A percentile compares a stretch with the other conserved stretches of the same genome.
Conservation (phyloP, 2,797 vertebrate genomes). For the Gymnothorax reevesii region DNA sequence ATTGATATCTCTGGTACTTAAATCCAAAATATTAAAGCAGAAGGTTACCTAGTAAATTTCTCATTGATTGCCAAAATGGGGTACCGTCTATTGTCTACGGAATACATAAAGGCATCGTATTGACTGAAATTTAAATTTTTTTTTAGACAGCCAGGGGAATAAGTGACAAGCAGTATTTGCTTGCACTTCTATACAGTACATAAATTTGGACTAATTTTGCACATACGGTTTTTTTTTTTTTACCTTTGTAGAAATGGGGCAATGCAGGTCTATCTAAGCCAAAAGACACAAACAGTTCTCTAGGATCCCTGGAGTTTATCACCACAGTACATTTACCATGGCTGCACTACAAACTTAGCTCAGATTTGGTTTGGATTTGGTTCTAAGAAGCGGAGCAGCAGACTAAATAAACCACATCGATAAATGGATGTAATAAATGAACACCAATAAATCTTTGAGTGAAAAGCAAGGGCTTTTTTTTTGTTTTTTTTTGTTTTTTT, state of each 20-base stretch:
- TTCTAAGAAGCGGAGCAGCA: not conserved
- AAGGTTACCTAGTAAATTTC: too few relatives aligned
- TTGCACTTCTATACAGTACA: not conserved
- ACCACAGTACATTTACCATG: not conserved
- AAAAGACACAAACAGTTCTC: not conserved
- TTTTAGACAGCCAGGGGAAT: too few relatives aligned
- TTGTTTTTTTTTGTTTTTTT: not conserved
- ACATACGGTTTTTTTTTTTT: not conserved
- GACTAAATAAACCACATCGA: conserved; percentile 12
- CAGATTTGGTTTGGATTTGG: conserved; percentile 18
- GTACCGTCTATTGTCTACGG: too few relatives aligned
- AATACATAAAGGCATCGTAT: too few relatives aligned
- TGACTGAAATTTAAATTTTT: too few relatives aligned
- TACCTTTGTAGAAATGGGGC: not conserved
- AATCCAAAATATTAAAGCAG: too few relatives aligned
- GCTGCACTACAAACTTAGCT: not conserved
- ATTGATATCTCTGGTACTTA: too few relatives aligned
- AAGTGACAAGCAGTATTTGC: not conserved
- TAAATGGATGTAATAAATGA: not conserved
- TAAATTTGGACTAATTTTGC: not conserved
- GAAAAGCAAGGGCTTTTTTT: not conserved
- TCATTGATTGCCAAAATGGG: too few relatives aligned
- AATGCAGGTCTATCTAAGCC: not conserved
- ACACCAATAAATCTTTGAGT: not conserved
- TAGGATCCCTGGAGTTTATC: not conserved